Evolutionary conservation across 2,888 invertebrate genomes (phyloP), one percentile per base, ranked within the genome.

Genomic region (Syritta pipiens): DNA sequence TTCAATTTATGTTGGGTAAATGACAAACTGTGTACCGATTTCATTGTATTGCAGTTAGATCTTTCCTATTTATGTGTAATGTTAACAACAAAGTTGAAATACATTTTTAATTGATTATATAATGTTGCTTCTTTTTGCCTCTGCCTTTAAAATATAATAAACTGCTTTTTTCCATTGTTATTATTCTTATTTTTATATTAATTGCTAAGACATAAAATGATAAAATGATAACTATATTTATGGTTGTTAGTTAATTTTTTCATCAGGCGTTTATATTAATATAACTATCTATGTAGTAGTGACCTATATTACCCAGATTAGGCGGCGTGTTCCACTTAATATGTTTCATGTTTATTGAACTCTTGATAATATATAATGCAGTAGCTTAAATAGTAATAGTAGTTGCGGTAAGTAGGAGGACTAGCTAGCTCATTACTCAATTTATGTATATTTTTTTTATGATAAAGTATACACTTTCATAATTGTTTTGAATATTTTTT

Each of bases 361-460:
- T 48, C 14, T 32, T 57, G 57, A 48, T 67, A 42, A 51, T 42
- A 12, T 48, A 48, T 40, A 28, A 55, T 46, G 28, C 26, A 46
- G 24, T 55, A 55, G 55, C 67, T 55, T 67, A 57, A 19, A 17
- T 10, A 14, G 44, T 67, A 67, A 32, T 63, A 51, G 63, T 63
- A 55, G 44, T 55, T 65, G 46, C 48, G 40, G 48, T 57, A 67
- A 37, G 37, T 57, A 67, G 67, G 55, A 67, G 35, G 65, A 65
- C 65, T 65, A 65, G 65, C 53, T 65, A 35, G 35, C 35, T 65
- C 46, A 55, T 57, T 67, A 48, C 37, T 67, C 37, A 35, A 17
- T 49, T 57, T n/a, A n/a, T 5, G 32, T 32, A n/a, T n/a, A n/a
- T 32, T 46, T 30, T 20, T 46, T 49, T 48, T 48, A 37, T 26